Evolutionary conservation across 2,888 invertebrate species (phyloP), one percentile per base, ranked within the genome.

Genomic region (Parnassius mnemosyne): DNA sequence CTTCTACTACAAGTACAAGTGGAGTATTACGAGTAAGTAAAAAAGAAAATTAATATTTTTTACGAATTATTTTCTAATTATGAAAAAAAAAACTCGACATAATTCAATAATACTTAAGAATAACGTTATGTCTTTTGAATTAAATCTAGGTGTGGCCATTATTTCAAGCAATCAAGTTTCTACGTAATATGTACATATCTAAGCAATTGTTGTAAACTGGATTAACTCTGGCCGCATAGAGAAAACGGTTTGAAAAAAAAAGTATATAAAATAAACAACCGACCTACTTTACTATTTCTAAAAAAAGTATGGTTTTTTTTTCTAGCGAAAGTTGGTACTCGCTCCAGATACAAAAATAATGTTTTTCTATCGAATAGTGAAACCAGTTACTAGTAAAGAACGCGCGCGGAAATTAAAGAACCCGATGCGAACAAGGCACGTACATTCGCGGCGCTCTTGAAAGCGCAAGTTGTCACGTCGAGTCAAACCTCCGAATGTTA

Each of bases 301-400:
- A 71, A 73, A 71, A 66, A 65, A 60, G 68, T 70, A 69, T 70
- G 60, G 65, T 65, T 61, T 70, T 20, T 34, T 68, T 70, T 58
- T 69, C n/a, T 61, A 77, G 84, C 83, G 86, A 86, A 86, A 86
- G 86, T 83, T 68, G 65, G 70, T 73, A 72, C 74, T 72, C 71
- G 81, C 77, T 82, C 83, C 74, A 83, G 78, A 81, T 84, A 84
- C 78, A 70, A 82, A 75, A 80, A 79, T 80, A 83, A 83, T 79
- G 77, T 77, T 73, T 66, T 65, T 79, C 79, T 83, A 82, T 83
- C 75, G 78, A 79, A 77, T 76, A 84, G 87, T 84, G 86, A 89
- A 87, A 89, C 78, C 77, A 74, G 72, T 75, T 73, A 67, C 78
- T 77, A 75, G 73, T 74, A 72, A 68, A 74, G 72, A 74, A 82